Percentiles rank a stretch among this genome's conserved stretches.
These are phyloP conservation scores for Nasua narica DNA, from an alignment of 2,797 vertebrate genomes.

Conservation along the genomic window DNA sequence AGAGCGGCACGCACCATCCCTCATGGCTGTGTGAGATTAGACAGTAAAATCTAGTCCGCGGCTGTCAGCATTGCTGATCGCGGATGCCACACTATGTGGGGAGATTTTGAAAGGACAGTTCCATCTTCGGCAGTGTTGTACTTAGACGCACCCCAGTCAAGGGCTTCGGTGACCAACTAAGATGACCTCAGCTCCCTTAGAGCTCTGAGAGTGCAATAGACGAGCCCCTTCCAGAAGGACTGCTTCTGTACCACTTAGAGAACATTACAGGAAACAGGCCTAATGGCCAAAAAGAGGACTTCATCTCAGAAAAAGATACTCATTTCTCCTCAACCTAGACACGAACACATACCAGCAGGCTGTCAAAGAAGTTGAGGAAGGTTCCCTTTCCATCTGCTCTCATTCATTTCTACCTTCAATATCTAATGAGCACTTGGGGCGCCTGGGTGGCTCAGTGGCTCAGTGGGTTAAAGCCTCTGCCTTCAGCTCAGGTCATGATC, in stretches of 20 bases:
- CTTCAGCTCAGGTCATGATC: too few relatives aligned
- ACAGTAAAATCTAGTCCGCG: neutral
- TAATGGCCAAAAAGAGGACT: neutral
- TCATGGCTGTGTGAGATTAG: neutral
- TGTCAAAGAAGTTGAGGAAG: neutral
- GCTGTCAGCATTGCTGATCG: neutral
- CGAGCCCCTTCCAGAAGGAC: neutral
- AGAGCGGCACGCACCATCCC: neutral
- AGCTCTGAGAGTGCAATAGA: rapidly evolving
- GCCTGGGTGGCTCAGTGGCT: too few relatives aligned
- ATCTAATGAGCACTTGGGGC: too few relatives aligned
- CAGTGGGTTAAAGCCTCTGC: too few relatives aligned
- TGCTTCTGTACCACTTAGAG: neutral
- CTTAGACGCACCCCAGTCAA: neutral
- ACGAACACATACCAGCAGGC: neutral
- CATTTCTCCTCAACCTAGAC: neutral
- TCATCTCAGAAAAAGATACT: neutral
- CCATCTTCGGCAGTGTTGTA: neutral
- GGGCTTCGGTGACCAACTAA: neutral
- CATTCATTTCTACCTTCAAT: neutral
- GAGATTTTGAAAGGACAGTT: neutral
- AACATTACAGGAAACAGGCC: neutral
- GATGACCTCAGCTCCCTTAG: neutral
- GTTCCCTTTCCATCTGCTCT: neutral
- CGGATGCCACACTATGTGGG: neutral